These are phyloP conservation scores for Bombus confusus DNA, from an alignment of 1,140 invertebrate species.

Conservation along the genomic window DNA sequence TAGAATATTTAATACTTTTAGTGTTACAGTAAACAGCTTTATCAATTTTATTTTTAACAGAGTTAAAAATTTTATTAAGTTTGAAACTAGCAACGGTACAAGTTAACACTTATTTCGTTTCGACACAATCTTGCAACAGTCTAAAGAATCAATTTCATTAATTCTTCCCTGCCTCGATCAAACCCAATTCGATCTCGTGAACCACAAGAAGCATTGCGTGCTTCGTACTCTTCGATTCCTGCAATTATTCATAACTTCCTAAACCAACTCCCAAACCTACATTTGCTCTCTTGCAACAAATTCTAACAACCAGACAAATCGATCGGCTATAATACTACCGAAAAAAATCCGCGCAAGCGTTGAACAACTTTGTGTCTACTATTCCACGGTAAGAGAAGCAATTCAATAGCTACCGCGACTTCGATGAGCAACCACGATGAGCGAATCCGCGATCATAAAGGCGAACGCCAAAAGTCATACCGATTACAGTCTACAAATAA, in stretches of 20 bases:
- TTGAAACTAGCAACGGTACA: background rate
- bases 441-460: background rate
- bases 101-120: too few relatives aligned
- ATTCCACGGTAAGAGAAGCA: background rate
- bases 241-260: background rate
- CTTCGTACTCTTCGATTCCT: background rate
- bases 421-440: background rate
- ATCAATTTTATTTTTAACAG: fast-evolving
- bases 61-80: too few relatives aligned
- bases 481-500: background rate
- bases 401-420: background rate
- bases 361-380: background rate
- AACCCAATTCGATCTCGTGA: background rate
- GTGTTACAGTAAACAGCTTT: fast-evolving
- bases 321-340: constrained; percentile 14
- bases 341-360: background rate
- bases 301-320: constrained; percentile 35
- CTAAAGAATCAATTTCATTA: background rate
- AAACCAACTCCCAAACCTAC: background rate
- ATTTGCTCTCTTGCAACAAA: background rate
- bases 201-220: background rate
- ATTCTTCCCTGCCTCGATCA: background rate
- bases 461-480: background rate
- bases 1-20: background rate
- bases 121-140: too few relatives aligned